Base-by-base conservation (phyloP, 2,888 invertebrate genomes). In the Rhagophthalmus giganteus region DNA sequence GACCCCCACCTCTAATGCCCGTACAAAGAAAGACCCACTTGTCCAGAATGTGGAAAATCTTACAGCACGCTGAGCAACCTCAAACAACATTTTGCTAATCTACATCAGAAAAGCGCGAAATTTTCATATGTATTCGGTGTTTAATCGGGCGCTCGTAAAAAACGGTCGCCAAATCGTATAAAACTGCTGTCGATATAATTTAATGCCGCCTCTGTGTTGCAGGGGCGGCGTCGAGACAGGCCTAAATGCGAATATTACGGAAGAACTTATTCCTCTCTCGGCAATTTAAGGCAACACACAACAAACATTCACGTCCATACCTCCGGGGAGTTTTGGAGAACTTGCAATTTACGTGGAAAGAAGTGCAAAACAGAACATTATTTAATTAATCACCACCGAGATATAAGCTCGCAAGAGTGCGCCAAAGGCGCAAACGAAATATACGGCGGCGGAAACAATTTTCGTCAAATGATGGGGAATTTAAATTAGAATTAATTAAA, bases 331-430 rank as follows among this genome's bases (percentile, higher is more conserved):
- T 81, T 83, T 72, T 85, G 86, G 84, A 83, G 83, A 70, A 81
- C 83, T 68, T 86, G 86, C 77, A 81, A 82, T 72, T 81, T 85
- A 70, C 86, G 86, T 78, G 85, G 85, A 69, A 86, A 86, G 77
- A 82, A 82, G 72, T 85, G 85, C 80, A 86, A 86, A 78, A 86
- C 86, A 67, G 84, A 85, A 76, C 86, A 86, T 76, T 86, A 87
- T 74, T 80, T 86, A 70, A 85, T 85, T 79, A 86, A 86, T 77
- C 86, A 86, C 75, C 84, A n/a, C n/a, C n/a, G n/a, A 86, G 73
- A 81, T 86, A 63, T 86, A 86, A 76, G 84, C 85, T 60, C 86
- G 86, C 76, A 86, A n/a, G 86, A 64, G 85, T 86, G 65, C 81
- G 85, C 63, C 86, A 86, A 75, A 80, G 85, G 54, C 82, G n/a